Percentiles rank a stretch among this genome's conserved stretches.
Evolutionary conservation across 2,113 vertebrate genomes (phyloP).

Genomic region (Cottus gobio): DNA sequence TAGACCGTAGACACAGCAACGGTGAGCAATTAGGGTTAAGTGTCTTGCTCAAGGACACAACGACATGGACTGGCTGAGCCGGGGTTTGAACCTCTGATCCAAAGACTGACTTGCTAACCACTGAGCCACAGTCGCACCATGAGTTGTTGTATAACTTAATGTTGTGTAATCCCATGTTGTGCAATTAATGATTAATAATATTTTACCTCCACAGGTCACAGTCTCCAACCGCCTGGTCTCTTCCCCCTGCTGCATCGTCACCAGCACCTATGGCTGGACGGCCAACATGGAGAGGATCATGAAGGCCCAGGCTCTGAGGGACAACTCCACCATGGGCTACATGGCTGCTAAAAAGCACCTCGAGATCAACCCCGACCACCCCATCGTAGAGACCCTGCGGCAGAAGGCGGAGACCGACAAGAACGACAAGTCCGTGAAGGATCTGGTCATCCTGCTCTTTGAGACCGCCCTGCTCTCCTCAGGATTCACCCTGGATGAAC

Average conservation of each 20-base stretch:
- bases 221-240: constrained; percentile 86
- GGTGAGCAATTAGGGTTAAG: no score
- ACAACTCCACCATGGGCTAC: constrained; percentile 88
- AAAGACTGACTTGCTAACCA: no score
- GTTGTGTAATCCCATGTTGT: neutral
- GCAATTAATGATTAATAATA: neutral
- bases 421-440: constrained; percentile 87
- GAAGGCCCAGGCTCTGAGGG: constrained; percentile 87
- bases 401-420: constrained; percentile 86
- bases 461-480: constrained; percentile 86
- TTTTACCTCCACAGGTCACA: constrained; percentile 72
- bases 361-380: constrained; percentile 85
- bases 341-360: constrained; percentile 88
- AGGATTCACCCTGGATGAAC: constrained; percentile 86
- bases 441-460: constrained; percentile 86
- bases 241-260: constrained; percentile 88
- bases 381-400: constrained; percentile 84
- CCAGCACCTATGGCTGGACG: constrained; percentile 88
- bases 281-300: constrained; percentile 90
- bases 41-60: no score
- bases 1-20: no score
- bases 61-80: no score
- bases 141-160: neutral
- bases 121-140: no score
- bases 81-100: no score